phyloP scores from a whole-genome alignment of 2,113 vertebrate genomes.

The Lophura nycthemera region DNA sequence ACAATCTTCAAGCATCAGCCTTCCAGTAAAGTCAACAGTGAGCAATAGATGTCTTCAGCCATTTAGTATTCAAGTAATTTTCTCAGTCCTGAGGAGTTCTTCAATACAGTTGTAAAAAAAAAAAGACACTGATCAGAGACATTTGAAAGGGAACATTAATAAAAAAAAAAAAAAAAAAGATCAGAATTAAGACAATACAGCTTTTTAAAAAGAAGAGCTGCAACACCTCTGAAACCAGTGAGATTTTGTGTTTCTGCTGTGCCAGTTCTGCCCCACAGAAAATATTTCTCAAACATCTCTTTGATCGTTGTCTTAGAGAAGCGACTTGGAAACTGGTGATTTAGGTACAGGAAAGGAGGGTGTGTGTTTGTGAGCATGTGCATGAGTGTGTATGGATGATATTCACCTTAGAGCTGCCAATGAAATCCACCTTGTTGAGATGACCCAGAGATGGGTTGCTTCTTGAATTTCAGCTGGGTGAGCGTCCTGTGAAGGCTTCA shows the following conservation, averaged over 20 bases:
- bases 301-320: background rate
- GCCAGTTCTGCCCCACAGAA: background rate
- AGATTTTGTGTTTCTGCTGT: background rate
- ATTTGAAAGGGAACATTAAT: background rate
- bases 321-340: background rate
- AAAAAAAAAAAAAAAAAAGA: background rate
- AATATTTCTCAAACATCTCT: background rate
- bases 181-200: background rate
- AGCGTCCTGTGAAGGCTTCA: background rate
- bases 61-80: background rate
- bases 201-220: background rate
- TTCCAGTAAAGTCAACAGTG: background rate
- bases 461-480: background rate
- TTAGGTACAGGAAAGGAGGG: background rate
- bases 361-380: background rate
- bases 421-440: background rate
- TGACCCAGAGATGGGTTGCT: background rate
- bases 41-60: background rate
- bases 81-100: background rate
- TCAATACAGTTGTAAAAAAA: background rate
- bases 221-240: background rate
- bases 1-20: background rate
- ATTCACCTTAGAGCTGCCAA: background rate
- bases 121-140: background rate
- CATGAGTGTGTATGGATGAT: too few relatives aligned